Base-by-base conservation (phyloP, 2,797 vertebrate genomes). In the Ispidina picta region DNA sequence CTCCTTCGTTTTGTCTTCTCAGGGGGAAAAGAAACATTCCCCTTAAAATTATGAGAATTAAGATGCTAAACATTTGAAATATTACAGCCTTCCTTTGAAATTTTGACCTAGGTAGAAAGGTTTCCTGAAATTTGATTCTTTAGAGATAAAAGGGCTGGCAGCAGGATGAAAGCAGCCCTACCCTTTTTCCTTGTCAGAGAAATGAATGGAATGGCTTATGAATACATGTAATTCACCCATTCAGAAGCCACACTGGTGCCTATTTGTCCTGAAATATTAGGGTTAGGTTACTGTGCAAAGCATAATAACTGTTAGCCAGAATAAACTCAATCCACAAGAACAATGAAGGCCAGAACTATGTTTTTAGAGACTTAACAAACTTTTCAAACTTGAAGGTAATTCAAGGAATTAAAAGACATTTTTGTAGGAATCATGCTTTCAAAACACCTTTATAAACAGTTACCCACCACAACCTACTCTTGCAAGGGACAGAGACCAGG, bases 111-210 rank as follows among this genome's bases (percentile, higher is more conserved):
- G 91, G 88, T 95, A 94, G 93, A 95, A 97, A 96, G 92, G 86
- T 94, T 97, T 96, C 93, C 92, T 97, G 98, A 98, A 98, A 98
- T 97, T 89, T 93, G 97, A 98, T 97, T 97, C 96, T 89, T 96
- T 90, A 74, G 90, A 95, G 97, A 97, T 98, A 97, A 97, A 97
- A 97, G 95, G 88, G 80, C 46, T 97, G 85, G 94, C 94, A 95
- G 85, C 15, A 75, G 70, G 96, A 97, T 97, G 88, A 97, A 97
- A 97, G 96, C 76, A 71, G 92, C 75, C 86, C 90, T 88, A 33
- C 92, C 92, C 81, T 79, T 88, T 79, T 90, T 89, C 79, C 43
- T 25, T 92, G 87, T 92, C 86, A 88, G 60, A 94, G 86, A 95
- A 97, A 92, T 93, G 88, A 97, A 96, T 86, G 90, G 94, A 96